Conservation (phyloP, 2,888 invertebrate genomes). For the Aradus depressus region DNA sequence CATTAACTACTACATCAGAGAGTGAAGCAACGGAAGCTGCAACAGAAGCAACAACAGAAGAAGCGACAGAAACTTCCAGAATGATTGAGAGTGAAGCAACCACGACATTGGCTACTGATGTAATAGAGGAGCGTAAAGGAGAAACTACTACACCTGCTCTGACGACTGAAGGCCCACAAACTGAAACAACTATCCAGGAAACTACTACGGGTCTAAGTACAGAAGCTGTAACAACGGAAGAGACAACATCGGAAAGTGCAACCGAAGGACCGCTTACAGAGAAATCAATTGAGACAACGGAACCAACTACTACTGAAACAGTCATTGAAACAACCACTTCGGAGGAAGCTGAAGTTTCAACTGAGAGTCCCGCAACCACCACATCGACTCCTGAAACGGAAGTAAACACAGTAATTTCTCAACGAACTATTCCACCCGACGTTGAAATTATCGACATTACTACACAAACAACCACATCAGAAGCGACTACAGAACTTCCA, state of each 20-base stretch:
- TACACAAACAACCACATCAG: no score
- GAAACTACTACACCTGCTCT: background rate
- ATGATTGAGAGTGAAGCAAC: background rate
- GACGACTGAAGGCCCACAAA: conserved; percentile 11
- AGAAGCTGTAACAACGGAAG: conserved; percentile 12
- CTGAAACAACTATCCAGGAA: conserved; percentile 3
- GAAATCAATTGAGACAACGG: conserved; percentile 14
- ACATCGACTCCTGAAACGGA: conserved; percentile 4
- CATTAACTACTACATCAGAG: background rate
- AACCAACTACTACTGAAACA: conserved; percentile 11
- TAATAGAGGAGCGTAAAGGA: background rate
- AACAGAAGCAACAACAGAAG: background rate
- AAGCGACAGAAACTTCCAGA: background rate
- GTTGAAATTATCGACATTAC: conserved; percentile 19
- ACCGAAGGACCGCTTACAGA: conserved; percentile 23
- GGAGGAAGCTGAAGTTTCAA: background rate
- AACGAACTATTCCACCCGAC: conserved; percentile 25
- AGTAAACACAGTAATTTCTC: conserved; percentile 33
- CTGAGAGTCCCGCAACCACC: conserved; percentile 17
- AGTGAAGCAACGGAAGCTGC: background rate
- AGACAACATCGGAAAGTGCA: conserved; percentile 24
- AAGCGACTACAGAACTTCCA: no score
- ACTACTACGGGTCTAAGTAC: background rate
- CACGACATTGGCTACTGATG: background rate
- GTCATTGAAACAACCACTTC: conserved; percentile 15